Conservation (phyloP, 2,888 invertebrate species). For the Clunio marinus region DNA sequence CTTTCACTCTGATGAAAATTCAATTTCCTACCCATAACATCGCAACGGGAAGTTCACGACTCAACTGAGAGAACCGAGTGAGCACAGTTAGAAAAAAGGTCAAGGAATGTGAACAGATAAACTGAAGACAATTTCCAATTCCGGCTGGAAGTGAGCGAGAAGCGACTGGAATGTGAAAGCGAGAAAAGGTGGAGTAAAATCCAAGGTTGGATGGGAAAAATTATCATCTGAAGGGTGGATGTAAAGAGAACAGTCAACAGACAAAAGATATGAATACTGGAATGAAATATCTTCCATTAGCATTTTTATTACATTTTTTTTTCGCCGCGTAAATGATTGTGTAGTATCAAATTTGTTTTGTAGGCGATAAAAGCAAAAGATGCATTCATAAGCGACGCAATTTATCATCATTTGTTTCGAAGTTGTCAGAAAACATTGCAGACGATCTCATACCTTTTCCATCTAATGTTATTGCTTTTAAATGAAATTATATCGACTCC, state of each 20-base stretch:
- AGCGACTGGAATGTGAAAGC: too few species aligned
- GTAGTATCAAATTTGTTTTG: neutral
- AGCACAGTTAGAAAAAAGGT: neutral
- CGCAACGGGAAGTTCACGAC: neutral
- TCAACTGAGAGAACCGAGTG: slow-evolving; percentile 14
- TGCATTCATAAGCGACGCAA: neutral
- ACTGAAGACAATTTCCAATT: neutral
- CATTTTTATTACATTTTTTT: neutral
- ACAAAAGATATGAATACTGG: neutral
- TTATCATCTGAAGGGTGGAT: slow-evolving; percentile 7
- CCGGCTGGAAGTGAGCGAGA: neutral
- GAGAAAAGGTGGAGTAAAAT: too few species aligned
- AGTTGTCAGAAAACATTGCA: too few species aligned
- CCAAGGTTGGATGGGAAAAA: neutral
- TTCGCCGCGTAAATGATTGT: neutral
- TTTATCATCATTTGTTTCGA: neutral
- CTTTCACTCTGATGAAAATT: slow-evolving; percentile 9
- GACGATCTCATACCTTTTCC: too few species aligned
- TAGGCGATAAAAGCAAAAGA: neutral
- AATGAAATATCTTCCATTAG: neutral
- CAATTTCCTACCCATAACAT: neutral
- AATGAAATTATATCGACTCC: slow-evolving; percentile 27
- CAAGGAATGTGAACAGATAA: neutral
- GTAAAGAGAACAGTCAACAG: neutral
- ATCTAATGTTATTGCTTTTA: slow-evolving; percentile 35